Conservation (phyloP, 2,113 vertebrate genomes). For the Marmota flaviventris region DNA sequence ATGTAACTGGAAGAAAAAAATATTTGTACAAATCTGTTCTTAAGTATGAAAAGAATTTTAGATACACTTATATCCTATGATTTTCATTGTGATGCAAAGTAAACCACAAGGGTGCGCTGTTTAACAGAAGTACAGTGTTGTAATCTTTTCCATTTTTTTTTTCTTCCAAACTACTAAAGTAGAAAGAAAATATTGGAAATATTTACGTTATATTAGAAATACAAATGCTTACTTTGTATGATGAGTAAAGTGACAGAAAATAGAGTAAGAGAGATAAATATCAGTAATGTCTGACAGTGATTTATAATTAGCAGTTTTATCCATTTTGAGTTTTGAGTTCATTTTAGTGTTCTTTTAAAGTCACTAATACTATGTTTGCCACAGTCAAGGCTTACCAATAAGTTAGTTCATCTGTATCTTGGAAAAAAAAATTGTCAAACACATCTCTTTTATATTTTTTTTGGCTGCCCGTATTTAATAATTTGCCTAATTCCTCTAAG, state of each 20-base stretch:
- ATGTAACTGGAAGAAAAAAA: constrained; percentile 12
- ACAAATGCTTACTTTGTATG: constrained; percentile 10
- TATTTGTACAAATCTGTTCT: constrained; percentile 28
- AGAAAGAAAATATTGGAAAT: constrained; percentile 77
- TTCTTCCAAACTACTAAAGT: constrained; percentile 71
- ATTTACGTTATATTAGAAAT: constrained; percentile 43
- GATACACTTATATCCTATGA: background rate
- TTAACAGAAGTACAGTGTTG: constrained; percentile 85
- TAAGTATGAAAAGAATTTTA: constrained; percentile 23
- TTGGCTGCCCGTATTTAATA: constrained; percentile 45
- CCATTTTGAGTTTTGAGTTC: constrained; percentile 44
- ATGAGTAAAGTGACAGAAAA: background rate
- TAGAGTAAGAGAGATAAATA: constrained; percentile 5
- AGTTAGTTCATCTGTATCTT: background rate
- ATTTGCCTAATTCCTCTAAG: constrained; percentile 40
- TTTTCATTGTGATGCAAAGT: constrained; percentile 75
- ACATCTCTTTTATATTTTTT: background rate
- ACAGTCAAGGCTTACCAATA: background rate
- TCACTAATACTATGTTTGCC: background rate
- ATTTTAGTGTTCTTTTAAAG: constrained; percentile 7
- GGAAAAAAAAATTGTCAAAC: background rate
- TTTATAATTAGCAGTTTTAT: constrained; percentile 17
- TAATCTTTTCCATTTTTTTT: constrained; percentile 64
- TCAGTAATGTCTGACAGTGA: background rate
- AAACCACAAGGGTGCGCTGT: constrained; percentile 90